A percentile compares a stretch with the other conserved stretches of the same genome.
phyloP scores from a whole-genome alignment of 2,797 vertebrate genomes.

The Dicrostonyx torquatus region DNA sequence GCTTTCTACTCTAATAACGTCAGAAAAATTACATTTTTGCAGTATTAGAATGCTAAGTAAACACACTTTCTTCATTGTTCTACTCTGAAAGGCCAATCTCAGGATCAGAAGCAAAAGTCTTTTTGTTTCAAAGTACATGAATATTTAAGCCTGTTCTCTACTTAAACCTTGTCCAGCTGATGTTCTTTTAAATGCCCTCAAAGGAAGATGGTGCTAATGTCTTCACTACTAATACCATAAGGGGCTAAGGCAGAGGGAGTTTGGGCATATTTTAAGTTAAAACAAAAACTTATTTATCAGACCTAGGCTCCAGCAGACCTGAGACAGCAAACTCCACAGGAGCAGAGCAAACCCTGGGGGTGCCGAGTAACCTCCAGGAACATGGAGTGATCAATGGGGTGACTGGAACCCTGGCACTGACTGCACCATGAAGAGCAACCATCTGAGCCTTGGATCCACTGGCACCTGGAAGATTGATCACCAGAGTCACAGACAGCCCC shows the following conservation, averaged over 20 bases:
- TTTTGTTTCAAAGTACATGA: background rate
- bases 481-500: too few relatives aligned
- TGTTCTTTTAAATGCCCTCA: background rate
- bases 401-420: too few relatives aligned
- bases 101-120: slow-evolving; percentile 17
- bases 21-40: slow-evolving; percentile 1
- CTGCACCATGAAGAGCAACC: too few relatives aligned
- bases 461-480: too few relatives aligned
- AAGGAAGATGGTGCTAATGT: background rate
- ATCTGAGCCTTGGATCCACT: too few relatives aligned
- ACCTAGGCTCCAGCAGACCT: too few relatives aligned
- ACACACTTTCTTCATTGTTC: background rate
- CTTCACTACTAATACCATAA: background rate
- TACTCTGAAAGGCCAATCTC: background rate
- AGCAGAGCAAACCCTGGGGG: too few relatives aligned
- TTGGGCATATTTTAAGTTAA: background rate
- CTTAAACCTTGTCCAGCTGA: background rate
- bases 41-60: background rate
- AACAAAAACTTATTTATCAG: background rate
- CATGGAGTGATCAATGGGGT: too few relatives aligned
- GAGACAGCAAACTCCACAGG: too few relatives aligned
- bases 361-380: too few relatives aligned
- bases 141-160: background rate
- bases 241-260: background rate
- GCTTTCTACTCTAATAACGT: background rate